Conservation (phyloP, 2,797 vertebrate species). For the Neosilurus hyrtlii region DNA sequence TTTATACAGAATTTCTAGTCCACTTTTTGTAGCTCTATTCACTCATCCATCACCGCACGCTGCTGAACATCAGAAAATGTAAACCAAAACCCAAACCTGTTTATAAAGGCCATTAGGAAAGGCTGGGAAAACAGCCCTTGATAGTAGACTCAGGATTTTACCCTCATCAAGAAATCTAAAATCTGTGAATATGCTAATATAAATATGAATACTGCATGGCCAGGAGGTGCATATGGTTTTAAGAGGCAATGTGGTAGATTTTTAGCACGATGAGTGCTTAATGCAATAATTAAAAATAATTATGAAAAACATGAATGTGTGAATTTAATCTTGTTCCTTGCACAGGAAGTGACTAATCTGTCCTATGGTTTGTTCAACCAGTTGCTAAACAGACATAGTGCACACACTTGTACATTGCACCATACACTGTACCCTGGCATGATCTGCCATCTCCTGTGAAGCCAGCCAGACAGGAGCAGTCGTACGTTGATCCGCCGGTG, state of each 20-base stretch:
- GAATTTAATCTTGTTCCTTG: background rate
- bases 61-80: background rate
- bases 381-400: conserved; percentile 15
- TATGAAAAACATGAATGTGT: background rate
- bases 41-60: background rate
- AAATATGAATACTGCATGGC: background rate
- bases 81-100: background rate
- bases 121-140: background rate
- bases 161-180: background rate
- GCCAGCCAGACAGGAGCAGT: conserved; percentile 85
- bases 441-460: conserved; percentile 82
- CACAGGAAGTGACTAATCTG: background rate
- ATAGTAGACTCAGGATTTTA: background rate
- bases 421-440: conserved; percentile 77
- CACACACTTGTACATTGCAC: background rate
- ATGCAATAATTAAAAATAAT: background rate
- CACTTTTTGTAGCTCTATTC: background rate
- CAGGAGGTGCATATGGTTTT: background rate
- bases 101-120: background rate
- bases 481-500: conserved; percentile 76
- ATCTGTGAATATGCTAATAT: background rate
- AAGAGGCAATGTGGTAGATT: background rate
- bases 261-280: background rate
- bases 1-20: too few species aligned
- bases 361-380: background rate